phyloP scores from a whole-genome alignment of 2,888 invertebrate genomes.

The Selenia dentaria region DNA sequence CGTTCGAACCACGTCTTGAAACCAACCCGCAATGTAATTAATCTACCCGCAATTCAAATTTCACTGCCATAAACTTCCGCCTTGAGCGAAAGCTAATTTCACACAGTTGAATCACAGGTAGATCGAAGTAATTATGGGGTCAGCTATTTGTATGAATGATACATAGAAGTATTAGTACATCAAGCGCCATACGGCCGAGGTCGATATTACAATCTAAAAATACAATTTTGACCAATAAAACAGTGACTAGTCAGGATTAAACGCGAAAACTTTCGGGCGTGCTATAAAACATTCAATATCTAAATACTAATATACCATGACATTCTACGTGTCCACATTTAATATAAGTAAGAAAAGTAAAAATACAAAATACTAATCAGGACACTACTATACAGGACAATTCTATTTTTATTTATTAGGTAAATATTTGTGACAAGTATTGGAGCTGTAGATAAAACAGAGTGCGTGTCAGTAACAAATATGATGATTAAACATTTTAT shows the following conservation, averaged over 20 bases:
- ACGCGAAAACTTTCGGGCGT: conserved; percentile 64
- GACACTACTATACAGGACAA: conserved; percentile 63
- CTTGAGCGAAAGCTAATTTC: background rate
- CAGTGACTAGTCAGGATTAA: conserved; percentile 55
- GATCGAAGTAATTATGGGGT: conserved; percentile 2
- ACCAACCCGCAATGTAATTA: conserved; percentile 9
- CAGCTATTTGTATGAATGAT: conserved; percentile 20
- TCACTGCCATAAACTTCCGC: background rate
- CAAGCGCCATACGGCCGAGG: conserved; percentile 37
- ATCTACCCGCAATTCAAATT: conserved; percentile 15
- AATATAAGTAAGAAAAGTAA: conserved; percentile 39
- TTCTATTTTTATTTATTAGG: conserved; percentile 48
- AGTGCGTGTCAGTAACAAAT: background rate
- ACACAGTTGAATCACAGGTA: background rate
- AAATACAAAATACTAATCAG: conserved; percentile 44
- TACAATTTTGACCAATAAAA: conserved; percentile 51
- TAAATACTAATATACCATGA: conserved; percentile 52
- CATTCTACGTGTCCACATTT: conserved; percentile 43
- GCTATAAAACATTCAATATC: conserved; percentile 60
- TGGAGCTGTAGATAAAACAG: conserved; percentile 7
- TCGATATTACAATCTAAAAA: conserved; percentile 28
- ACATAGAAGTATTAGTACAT: conserved; percentile 24
- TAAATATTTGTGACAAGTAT: conserved; percentile 8
- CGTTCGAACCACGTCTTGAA: conserved; percentile 54
- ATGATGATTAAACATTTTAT: too few species aligned